Evolutionary conservation across 2,797 vertebrate species (phyloP).

Genomic region (Danio kyathit): DNA sequence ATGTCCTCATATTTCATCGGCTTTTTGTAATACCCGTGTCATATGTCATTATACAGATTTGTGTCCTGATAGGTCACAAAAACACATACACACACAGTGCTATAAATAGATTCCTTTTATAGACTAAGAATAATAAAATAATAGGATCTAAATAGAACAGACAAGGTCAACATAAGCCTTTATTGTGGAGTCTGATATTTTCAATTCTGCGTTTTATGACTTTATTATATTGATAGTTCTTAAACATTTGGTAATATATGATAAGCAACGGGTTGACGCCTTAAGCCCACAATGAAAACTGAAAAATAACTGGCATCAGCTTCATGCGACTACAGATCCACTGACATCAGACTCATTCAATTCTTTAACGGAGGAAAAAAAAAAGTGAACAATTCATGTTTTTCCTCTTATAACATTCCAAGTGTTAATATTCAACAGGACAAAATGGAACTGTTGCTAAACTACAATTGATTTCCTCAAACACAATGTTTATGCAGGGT

Average conservation of each 20-base stretch:
- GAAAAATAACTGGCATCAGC: neutral
- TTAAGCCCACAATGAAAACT: neutral
- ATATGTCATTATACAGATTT: no score
- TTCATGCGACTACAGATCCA: neutral
- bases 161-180: neutral
- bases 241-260: neutral
- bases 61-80: no score
- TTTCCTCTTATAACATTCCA: neutral
- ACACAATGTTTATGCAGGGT: neutral
- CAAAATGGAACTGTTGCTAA: neutral
- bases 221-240: neutral
- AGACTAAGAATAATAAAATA: no score
- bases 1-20: no score
- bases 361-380: neutral
- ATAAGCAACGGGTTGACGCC: neutral
- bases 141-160: neutral
- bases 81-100: no score
- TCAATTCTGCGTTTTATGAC: neutral
- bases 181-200: neutral
- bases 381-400: neutral
- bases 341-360: neutral
- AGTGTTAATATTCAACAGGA: neutral
- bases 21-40: no score
- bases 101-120: no score
- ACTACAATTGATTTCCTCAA: neutral